Conservation (phyloP, 2,888 invertebrate species). For the Zelleria hepariella region DNA sequence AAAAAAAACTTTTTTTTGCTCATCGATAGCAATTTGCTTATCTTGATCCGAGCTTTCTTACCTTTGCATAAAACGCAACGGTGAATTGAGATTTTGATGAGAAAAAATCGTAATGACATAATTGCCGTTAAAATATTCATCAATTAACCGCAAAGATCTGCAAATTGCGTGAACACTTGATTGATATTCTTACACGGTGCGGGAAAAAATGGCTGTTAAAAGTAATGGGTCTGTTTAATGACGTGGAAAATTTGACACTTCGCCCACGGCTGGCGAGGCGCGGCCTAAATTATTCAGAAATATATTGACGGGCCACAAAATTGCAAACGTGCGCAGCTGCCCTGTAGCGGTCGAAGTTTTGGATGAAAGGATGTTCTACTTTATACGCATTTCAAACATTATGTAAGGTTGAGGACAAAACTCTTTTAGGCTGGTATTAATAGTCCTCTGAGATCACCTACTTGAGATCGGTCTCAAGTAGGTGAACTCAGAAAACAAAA, state of each 20-base stretch:
- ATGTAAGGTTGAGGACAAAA: neutral
- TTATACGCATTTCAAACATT: too few species aligned
- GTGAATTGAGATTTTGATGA: neutral
- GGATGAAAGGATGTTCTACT: too few species aligned
- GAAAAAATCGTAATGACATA: neutral
- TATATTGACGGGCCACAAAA: slow-evolving; percentile 45
- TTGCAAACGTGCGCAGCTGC: slow-evolving; percentile 30
- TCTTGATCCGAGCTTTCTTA: slow-evolving; percentile 3
- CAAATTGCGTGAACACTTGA: slow-evolving; percentile 17
- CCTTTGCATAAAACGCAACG: neutral
- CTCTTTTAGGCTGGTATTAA: too few species aligned
- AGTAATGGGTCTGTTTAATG: slow-evolving; percentile 50
- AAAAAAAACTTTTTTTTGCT: slow-evolving; percentile 29
- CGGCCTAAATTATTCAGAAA: slow-evolving; percentile 45
- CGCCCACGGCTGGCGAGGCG: slow-evolving; percentile 30
- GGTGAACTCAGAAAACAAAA: too few species aligned
- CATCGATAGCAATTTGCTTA: slow-evolving; percentile 7
- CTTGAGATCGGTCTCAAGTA: too few species aligned
- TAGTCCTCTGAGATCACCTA: too few species aligned
- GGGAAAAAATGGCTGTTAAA: slow-evolving; percentile 26
- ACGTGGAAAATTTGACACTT: slow-evolving; percentile 63
- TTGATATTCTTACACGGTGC: slow-evolving; percentile 16
- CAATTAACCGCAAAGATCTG: slow-evolving; percentile 3
- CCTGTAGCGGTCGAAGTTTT: slow-evolving; percentile 2
- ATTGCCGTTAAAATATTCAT: slow-evolving; percentile 4